Percentiles rank a stretch among this genome's conserved stretches.
Evolutionary conservation across 2,888 invertebrate species (phyloP).

Genomic region (Caenorhabditis imperialis): DNA sequence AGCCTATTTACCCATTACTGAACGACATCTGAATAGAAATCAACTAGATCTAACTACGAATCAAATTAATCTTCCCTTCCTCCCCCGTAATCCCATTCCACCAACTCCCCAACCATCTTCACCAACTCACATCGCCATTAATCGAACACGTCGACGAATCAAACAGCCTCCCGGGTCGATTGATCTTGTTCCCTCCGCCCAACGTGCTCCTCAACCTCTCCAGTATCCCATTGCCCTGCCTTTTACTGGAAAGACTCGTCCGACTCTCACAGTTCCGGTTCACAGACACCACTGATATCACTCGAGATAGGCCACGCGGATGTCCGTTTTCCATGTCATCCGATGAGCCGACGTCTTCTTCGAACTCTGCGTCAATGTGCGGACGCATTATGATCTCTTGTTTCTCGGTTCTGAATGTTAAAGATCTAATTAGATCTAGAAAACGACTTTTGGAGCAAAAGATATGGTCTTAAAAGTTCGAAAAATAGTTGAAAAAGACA

Average conservation of each 20-base stretch:
- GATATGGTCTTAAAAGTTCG: no score
- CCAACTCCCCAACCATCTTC: no score
- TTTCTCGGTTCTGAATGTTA: conserved; percentile 38
- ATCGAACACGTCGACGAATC: conserved; percentile 47
- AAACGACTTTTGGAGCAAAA: no score
- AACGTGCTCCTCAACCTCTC: conserved; percentile 54
- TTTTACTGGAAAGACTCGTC: conserved; percentile 51
- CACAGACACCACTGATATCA: conserved; percentile 63
- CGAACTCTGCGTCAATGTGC: conserved; percentile 43
- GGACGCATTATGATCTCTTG: conserved; percentile 62
- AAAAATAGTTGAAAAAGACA: conserved; percentile 19
- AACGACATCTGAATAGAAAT: no score
- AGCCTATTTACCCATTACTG: no score
- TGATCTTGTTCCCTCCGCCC: conserved; percentile 48
- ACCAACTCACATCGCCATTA: conserved; percentile 40
- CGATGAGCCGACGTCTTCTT: conserved; percentile 27
- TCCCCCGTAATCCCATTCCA: no score
- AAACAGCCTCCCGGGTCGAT: conserved; percentile 49
- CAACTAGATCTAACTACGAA: not conserved
- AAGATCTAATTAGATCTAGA: not conserved
- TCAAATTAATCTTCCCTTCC: no score
- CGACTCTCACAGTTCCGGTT: conserved; percentile 60
- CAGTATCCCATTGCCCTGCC: conserved; percentile 33
- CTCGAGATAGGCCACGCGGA: conserved; percentile 35
- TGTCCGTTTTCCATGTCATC: conserved; percentile 52